Conservation (phyloP, 1,140 invertebrate species). For the Scaptomyza montana region DNA sequence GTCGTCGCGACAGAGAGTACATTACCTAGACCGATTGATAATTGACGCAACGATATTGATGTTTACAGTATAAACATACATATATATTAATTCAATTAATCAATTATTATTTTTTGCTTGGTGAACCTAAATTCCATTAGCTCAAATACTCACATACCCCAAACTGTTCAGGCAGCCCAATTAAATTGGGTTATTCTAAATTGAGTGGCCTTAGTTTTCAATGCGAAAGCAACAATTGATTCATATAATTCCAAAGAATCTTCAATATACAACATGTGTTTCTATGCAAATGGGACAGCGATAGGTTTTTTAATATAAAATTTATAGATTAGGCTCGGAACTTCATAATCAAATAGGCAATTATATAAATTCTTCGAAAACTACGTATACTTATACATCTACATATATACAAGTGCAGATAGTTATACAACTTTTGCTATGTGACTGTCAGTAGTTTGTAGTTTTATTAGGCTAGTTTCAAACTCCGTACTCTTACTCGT, state of each 20-base stretch:
- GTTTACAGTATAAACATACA: slow-evolving; percentile 7
- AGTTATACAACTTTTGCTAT: slow-evolving; percentile 26
- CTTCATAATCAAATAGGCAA: slow-evolving; percentile 23
- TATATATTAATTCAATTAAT: slow-evolving; percentile 2
- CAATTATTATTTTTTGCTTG: slow-evolving; percentile 26
- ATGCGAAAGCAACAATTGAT: slow-evolving; percentile 46
- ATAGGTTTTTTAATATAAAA: slow-evolving; percentile 14
- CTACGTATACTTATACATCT: slow-evolving; percentile 4
- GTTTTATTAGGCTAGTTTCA: slow-evolving; percentile 45
- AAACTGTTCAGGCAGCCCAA: slow-evolving; percentile 39
- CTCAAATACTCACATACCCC: slow-evolving; percentile 61
- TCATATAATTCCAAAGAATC: slow-evolving; percentile 54
- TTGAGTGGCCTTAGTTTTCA: slow-evolving; percentile 72
- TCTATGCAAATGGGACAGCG: slow-evolving; percentile 9
- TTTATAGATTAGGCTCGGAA: slow-evolving; percentile 27
- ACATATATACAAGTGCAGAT: slow-evolving; percentile 20
- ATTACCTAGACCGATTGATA: slow-evolving; percentile 60
- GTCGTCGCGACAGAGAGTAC: slow-evolving; percentile 64
- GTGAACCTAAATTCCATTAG: slow-evolving; percentile 26
- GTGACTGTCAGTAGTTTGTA: slow-evolving; percentile 37
- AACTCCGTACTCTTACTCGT: slow-evolving; percentile 17
- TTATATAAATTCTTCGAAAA: slow-evolving; percentile 14
- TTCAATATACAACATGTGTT: slow-evolving; percentile 29
- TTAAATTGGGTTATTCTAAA: slow-evolving; percentile 56
- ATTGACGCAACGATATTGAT: slow-evolving; percentile 15